These are phyloP conservation scores for Muraenolepis orangiensis DNA, from an alignment of 2,797 vertebrate genomes.

Conservation along the genomic window DNA sequence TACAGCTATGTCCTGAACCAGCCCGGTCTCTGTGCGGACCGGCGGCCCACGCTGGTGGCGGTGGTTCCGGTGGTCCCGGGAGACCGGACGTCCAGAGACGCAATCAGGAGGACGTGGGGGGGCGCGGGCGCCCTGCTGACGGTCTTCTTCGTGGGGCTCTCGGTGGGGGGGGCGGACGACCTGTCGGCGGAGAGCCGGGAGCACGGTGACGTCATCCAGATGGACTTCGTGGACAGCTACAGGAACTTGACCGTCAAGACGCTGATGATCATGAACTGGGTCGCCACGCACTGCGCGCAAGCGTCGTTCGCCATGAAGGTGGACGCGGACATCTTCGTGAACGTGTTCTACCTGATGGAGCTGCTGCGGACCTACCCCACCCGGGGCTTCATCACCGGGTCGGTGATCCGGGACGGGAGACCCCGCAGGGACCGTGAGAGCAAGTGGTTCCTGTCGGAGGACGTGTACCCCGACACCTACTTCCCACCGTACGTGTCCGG, in stretches of 20 bases:
- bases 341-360: constrained; percentile 55
- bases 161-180: not conserved
- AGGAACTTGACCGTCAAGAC: constrained; percentile 78
- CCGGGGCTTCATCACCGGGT: constrained; percentile 66
- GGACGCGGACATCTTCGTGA: constrained; percentile 80
- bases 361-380: constrained; percentile 32
- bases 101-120: constrained; percentile 79
- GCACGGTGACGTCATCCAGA: constrained; percentile 72
- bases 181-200: constrained; percentile 58
- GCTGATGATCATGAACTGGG: constrained; percentile 76
- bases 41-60: constrained; percentile 68
- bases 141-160: constrained; percentile 72
- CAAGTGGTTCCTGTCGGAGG: constrained; percentile 87
- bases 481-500: constrained; percentile 93
- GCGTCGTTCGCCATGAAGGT: constrained; percentile 76
- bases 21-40: constrained; percentile 50
- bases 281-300: constrained; percentile 58
- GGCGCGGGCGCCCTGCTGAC: constrained; percentile 49
- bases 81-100: constrained; percentile 29
- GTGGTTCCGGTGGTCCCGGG: constrained; percentile 58
- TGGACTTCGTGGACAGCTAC: constrained; percentile 77
- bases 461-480: constrained; percentile 80
- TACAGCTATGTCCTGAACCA: constrained; percentile 73
- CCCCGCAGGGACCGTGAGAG: constrained; percentile 80
- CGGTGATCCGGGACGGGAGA: constrained; percentile 84